Evolutionary conservation across 2,797 vertebrate genomes (phyloP).

Genomic region (Gymnopithys bicolor): DNA sequence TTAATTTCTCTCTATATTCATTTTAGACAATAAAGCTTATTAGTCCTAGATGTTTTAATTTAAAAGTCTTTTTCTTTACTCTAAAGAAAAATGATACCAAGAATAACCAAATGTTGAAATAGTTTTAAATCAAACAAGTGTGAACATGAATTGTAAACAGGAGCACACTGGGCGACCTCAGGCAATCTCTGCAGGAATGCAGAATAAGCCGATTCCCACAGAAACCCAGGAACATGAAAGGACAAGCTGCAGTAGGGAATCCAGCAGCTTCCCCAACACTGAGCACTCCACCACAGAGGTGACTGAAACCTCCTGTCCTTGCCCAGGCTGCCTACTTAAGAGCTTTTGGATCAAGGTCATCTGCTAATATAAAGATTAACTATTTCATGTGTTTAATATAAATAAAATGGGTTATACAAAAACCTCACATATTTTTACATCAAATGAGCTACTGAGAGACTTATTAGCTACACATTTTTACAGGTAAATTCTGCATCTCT

Average conservation of each 20-base stretch:
- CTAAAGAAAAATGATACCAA: not conserved
- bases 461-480: not conserved
- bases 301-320: not conserved
- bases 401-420: not conserved
- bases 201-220: conserved; percentile 12
- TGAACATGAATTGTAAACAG: not conserved
- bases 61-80: not conserved
- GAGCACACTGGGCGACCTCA: not conserved
- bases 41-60: not conserved
- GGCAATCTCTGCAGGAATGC: conserved; percentile 18
- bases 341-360: not conserved
- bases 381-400: not conserved
- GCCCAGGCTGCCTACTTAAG: not conserved
- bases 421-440: not conserved
- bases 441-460: not conserved
- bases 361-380: not conserved
- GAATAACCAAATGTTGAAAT: not conserved
- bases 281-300: not conserved
- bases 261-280: not conserved
- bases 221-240: not conserved
- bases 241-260: not conserved
- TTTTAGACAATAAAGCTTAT: not conserved
- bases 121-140: conserved; percentile 7
- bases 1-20: not conserved
- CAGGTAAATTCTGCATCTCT: not conserved